Conservation (phyloP, 2,888 invertebrate species). For the Hymenopus coronatus region DNA sequence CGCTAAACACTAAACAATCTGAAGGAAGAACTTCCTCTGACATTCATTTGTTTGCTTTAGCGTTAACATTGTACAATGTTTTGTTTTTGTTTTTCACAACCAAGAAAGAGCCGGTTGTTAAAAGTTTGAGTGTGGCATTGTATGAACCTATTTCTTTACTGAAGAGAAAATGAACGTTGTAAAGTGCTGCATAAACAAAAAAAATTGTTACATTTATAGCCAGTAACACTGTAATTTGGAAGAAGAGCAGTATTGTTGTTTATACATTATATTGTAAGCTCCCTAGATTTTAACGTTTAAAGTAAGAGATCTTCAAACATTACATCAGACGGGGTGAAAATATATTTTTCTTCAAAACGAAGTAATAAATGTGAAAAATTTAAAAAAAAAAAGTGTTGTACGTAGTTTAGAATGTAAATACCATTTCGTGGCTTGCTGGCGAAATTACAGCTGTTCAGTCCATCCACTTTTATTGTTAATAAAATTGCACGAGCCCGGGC, state of each 20-base stretch:
- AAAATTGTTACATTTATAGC: not conserved
- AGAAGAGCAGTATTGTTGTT: not conserved
- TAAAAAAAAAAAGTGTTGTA: not conserved
- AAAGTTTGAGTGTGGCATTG: not conserved
- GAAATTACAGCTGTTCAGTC: slow-evolving; percentile 20
- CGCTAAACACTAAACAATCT: slow-evolving; percentile 19
- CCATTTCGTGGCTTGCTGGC: slow-evolving; percentile 20
- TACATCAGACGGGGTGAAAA: not conserved
- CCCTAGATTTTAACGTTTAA: not conserved
- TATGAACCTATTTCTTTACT: not conserved
- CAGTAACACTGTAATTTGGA: not conserved
- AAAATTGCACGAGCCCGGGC: not conserved
- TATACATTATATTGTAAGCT: not conserved
- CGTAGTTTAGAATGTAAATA: not conserved
- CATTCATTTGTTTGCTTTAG: not conserved
- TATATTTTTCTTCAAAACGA: not conserved
- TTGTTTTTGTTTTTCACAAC: not conserved
- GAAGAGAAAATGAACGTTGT: not conserved
- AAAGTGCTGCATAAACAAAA: not conserved
- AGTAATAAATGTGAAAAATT: not conserved
- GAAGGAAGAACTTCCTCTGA: not conserved
- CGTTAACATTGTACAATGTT: not conserved
- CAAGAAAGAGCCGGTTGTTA: not conserved
- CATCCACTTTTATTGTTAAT: slow-evolving; percentile 27
- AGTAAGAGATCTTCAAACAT: not conserved